Percentiles rank a stretch among this genome's conserved stretches.
phyloP scores from a whole-genome alignment of 2,888 invertebrate genomes.

The Ormyrus labotus region DNA sequence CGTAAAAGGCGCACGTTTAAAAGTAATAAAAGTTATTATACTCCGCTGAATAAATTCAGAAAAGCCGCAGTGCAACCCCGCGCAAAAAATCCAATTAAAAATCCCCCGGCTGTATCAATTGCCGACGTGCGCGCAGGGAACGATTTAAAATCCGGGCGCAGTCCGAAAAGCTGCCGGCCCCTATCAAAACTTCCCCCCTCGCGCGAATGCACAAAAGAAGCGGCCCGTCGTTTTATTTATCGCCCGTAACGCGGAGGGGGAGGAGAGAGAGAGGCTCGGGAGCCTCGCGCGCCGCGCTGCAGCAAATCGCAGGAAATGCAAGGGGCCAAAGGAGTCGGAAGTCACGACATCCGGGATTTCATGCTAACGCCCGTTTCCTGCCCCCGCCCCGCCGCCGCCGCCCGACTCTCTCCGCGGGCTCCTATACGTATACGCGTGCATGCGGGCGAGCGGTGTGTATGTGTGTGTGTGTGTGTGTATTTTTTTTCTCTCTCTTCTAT shows the following conservation, averaged over 20 bases:
- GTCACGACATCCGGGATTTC: constrained; percentile 69
- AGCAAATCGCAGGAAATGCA: constrained; percentile 43
- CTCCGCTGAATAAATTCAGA: no score
- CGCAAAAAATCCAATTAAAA: no score
- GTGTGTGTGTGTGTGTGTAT: background rate
- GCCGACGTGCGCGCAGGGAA: no score
- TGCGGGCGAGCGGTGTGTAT: background rate
- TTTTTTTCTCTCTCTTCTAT: no score
- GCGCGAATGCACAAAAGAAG: background rate
- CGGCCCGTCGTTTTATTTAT: constrained; percentile 37
- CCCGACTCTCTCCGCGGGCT: background rate
- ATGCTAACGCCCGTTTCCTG: constrained; percentile 51
- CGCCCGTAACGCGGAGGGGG: background rate
- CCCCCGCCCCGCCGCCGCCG: background rate
- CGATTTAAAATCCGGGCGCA: no score
- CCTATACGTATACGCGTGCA: background rate
- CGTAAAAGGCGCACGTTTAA: no score
- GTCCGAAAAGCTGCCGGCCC: no score
- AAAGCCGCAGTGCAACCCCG: no score
- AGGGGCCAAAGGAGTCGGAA: constrained; percentile 66
- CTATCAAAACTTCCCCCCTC: no score
- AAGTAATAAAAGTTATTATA: no score
- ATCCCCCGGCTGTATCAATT: no score
- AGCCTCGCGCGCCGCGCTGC: background rate
- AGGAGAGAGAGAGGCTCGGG: background rate